These are phyloP conservation scores for Drosophila anceps DNA, from an alignment of 2,888 invertebrate species.

Conservation along the genomic window DNA sequence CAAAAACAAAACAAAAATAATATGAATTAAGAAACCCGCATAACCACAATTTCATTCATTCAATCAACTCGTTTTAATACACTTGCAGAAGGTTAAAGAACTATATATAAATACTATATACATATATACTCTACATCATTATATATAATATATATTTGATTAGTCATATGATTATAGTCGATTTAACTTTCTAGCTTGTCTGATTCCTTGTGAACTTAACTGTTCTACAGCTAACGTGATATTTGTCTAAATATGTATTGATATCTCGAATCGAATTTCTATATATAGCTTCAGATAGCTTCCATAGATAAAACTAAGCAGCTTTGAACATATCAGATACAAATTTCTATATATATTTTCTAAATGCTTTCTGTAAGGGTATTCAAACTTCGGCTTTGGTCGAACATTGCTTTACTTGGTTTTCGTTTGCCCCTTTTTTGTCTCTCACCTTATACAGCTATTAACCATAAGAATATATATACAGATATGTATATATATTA, in stretches of 20 bases:
- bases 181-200: neutral
- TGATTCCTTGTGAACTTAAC: neutral
- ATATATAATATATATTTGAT: neutral
- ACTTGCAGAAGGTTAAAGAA: constrained; percentile 5
- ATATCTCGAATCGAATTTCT: neutral
- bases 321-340: neutral
- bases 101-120: neutral
- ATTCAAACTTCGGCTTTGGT: constrained; percentile 1
- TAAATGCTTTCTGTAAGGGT: constrained; percentile 1
- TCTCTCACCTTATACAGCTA: constrained; percentile 9
- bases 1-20: constrained; percentile 6
- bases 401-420: constrained; percentile 3
- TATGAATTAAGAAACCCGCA: neutral
- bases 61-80: constrained; percentile 21
- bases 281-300: too few species aligned
- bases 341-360: too few species aligned
- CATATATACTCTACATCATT: neutral
- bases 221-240: neutral
- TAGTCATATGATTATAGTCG: neutral
- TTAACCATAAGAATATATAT: constrained; percentile 10
- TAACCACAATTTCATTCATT: constrained; percentile 14
- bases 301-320: too few species aligned
- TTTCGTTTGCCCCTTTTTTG: constrained; percentile 29
- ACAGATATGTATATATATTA: neutral
- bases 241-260: neutral